Evolutionary conservation across 2,797 vertebrate species (phyloP), one percentile per base, ranked within the genome.

Genomic region (Hapalemur alaotrensis): DNA sequence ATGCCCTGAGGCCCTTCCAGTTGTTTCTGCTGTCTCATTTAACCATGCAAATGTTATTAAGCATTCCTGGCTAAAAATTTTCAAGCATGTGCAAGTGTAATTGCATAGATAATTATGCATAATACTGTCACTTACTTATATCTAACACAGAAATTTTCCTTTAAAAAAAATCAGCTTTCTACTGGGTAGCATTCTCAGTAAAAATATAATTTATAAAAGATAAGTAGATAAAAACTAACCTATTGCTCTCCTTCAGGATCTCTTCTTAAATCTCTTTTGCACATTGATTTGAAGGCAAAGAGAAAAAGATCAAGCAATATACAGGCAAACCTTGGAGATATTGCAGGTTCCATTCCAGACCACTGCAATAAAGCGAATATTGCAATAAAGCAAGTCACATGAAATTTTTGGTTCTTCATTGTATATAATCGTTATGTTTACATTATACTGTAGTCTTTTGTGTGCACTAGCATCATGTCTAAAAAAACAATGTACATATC

Each of bases 21-120:
- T 97, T 97, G 85, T 95, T 98, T 97, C 97, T 96, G 59, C 97
- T 98, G 93, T 97, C 96, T 98, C 96, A 94, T 98, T 98, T 98
- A 98, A 98, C 92, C 96, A 97, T 96, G 98, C 96, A 96, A 32
- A 69, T 97, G 98, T 98, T 96, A 97, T 89, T 96, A 97, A 97
- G 97, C 96, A 97, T 95, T 96, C 87, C 94, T 57, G 43, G 79
- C 96, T 97, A 98, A 96, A 98, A 97, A 95, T 96, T 93, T 96
- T 95, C 97, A 95, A 94, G 80, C 80, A 97, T 87, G 63, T 94
- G 91, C 48, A 97, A 96, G 73, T 96, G 52, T 98, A 97, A 89
- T 96, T 97, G 91, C 89, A 97, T 93, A 98, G 79, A 57, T 96
- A 97, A 97, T 96, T 97, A 96, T 97, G 84, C 96, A 96, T 91